These are phyloP conservation scores for Geophilus truncorum DNA, from an alignment of 2,888 invertebrate genomes.

Conservation along the genomic window DNA sequence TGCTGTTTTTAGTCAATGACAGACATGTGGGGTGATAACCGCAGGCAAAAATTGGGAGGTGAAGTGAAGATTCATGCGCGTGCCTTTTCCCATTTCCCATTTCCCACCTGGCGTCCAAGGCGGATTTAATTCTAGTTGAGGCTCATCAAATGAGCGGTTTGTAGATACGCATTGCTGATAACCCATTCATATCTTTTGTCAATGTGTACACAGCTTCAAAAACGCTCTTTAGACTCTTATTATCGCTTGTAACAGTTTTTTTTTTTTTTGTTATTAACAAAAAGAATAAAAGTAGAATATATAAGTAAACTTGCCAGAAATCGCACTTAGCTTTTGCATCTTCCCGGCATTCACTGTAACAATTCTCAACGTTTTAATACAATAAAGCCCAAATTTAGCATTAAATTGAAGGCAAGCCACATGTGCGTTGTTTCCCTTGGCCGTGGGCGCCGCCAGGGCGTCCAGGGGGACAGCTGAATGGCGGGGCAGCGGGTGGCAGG, in stretches of 20 bases:
- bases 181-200: background rate
- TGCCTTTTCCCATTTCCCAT: background rate
- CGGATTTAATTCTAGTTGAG: background rate
- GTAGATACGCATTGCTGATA: background rate
- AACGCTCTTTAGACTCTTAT: background rate
- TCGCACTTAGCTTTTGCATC: too few relatives aligned
- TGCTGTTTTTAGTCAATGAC: background rate
- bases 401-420: background rate
- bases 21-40: background rate
- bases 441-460: background rate
- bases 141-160: background rate
- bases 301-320: too few relatives aligned
- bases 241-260: too few relatives aligned
- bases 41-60: background rate
- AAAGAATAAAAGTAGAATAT: too few relatives aligned
- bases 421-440: background rate
- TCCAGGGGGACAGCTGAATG: slow-evolving; percentile 12
- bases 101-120: slow-evolving; percentile 2
- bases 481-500: slow-evolving; percentile 16
- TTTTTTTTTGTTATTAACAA: too few relatives aligned
- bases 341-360: background rate
- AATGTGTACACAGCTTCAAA: background rate
- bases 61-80: background rate
- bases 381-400: background rate
- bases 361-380: background rate